phyloP scores from a whole-genome alignment of 2,888 invertebrate genomes.

The Esperia sulphurella region DNA sequence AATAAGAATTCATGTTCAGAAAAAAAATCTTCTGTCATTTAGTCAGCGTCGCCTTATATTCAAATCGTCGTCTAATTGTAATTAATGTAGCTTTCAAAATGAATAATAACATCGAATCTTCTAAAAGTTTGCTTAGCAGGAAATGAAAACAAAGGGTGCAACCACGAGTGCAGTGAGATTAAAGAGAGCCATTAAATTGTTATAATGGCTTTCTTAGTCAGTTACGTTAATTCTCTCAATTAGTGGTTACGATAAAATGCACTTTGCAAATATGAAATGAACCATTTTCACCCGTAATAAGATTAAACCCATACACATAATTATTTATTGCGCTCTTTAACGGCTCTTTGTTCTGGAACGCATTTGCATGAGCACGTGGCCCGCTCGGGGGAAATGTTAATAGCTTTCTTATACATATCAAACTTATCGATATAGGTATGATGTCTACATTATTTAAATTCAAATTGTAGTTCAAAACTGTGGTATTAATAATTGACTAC shows the following conservation, averaged over 20 bases:
- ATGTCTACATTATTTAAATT: neutral
- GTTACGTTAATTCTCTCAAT: constrained; percentile 13
- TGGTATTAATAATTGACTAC: too few relatives aligned
- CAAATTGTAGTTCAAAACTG: neutral
- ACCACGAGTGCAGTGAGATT: neutral
- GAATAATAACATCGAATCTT: too few relatives aligned
- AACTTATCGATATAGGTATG: neutral
- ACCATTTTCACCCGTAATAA: constrained; percentile 37
- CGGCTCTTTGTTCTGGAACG: constrained; percentile 46
- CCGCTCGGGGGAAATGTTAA: constrained; percentile 31
- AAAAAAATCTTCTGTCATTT: too few relatives aligned
- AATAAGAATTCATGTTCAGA: too few relatives aligned
- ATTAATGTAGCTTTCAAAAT: too few relatives aligned
- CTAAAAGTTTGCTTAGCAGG: too few relatives aligned
- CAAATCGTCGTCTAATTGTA: too few relatives aligned
- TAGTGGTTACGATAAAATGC: constrained; percentile 17
- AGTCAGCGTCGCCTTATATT: too few relatives aligned
- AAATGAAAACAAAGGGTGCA: neutral
- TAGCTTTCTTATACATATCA: constrained; percentile 29
- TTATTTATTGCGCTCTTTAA: constrained; percentile 42
- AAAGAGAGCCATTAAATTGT: constrained; percentile 5
- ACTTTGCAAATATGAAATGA: constrained; percentile 24
- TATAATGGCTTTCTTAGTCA: constrained; percentile 10
- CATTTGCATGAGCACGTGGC: constrained; percentile 45
- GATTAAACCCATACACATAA: constrained; percentile 39